phyloP scores from a whole-genome alignment of 2,888 invertebrate genomes.

The Physocephala rufipes region DNA sequence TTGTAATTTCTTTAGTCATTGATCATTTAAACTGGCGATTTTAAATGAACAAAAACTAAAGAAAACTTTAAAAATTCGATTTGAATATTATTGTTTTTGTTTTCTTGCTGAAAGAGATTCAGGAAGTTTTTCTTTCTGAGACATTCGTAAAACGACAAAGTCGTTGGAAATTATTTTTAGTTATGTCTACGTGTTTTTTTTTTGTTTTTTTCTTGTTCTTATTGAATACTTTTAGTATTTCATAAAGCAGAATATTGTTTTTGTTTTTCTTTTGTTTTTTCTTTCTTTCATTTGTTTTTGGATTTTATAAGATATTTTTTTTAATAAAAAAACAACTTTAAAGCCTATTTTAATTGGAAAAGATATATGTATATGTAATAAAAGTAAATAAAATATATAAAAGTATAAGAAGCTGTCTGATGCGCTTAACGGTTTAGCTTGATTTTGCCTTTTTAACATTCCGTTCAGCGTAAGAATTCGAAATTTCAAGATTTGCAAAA shows the following conservation, averaged over 20 bases:
- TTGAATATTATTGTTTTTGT: slow-evolving; percentile 56
- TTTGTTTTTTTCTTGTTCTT: not conserved
- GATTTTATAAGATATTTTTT: slow-evolving; percentile 29
- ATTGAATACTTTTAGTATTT: slow-evolving; percentile 17
- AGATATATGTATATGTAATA: slow-evolving; percentile 15
- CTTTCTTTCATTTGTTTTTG: slow-evolving; percentile 27
- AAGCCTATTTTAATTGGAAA: slow-evolving; percentile 24
- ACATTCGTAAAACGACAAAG: slow-evolving; percentile 18
- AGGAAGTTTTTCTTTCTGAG: slow-evolving; percentile 40
- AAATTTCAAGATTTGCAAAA: not conserved
- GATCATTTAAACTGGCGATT: slow-evolving; percentile 63
- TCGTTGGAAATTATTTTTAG: not conserved
- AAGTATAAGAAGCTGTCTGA: too few relatives aligned
- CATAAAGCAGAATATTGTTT: not conserved
- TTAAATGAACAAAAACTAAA: slow-evolving; percentile 47
- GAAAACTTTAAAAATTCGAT: slow-evolving; percentile 51
- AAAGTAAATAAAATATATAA: slow-evolving; percentile 2
- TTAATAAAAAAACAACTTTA: slow-evolving; percentile 39
- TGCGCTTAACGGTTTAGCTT: too few relatives aligned
- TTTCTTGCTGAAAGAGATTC: too few relatives aligned
- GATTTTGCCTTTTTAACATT: not conserved
- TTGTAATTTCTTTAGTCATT: slow-evolving; percentile 43
- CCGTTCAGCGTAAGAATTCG: not conserved
- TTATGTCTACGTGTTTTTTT: too few relatives aligned
- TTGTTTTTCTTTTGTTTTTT: slow-evolving; percentile 6